Percentiles rank a stretch among this genome's conserved stretches.
phyloP scores from a whole-genome alignment of 2,797 vertebrate species.

The Molossus alvarezi region DNA sequence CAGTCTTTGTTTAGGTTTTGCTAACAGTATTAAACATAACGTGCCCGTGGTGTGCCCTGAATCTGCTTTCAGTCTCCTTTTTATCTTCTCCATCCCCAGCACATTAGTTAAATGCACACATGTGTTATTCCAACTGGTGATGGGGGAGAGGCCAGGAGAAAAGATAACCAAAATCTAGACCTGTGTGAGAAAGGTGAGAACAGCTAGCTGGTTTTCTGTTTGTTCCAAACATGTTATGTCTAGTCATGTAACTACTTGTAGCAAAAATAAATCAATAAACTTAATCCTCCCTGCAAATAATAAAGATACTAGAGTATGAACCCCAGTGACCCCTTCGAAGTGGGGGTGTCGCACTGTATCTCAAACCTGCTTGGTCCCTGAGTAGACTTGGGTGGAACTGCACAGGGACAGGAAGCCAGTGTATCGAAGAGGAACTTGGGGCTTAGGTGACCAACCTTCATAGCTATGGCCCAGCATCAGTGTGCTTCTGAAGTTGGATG shows the following conservation, averaged over 20 bases:
- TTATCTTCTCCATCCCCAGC: background rate
- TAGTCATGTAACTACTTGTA: background rate
- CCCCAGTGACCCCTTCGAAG: background rate
- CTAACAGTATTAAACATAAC: background rate
- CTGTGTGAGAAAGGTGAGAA: background rate
- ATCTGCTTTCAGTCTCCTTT: background rate
- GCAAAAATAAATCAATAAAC: slow-evolving; percentile 45
- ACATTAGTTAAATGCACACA: background rate
- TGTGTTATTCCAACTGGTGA: background rate
- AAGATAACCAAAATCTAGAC: background rate
- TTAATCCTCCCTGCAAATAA: slow-evolving; percentile 1
- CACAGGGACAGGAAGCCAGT: background rate
- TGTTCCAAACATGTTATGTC: background rate
- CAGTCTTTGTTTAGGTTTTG: slow-evolving; percentile 1
- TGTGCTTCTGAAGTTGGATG: slow-evolving; percentile 32
- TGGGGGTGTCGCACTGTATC: background rate
- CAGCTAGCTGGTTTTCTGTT: slow-evolving; percentile 3
- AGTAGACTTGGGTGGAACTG: background rate
- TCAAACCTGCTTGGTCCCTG: background rate
- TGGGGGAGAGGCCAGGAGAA: background rate
- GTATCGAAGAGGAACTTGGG: background rate
- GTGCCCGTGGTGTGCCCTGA: background rate
- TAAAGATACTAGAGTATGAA: background rate
- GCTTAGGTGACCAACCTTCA: slow-evolving; percentile 36
- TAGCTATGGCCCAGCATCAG: background rate